Base-by-base conservation (phyloP, 1,140 invertebrate species). In the Orius laevigatus region DNA sequence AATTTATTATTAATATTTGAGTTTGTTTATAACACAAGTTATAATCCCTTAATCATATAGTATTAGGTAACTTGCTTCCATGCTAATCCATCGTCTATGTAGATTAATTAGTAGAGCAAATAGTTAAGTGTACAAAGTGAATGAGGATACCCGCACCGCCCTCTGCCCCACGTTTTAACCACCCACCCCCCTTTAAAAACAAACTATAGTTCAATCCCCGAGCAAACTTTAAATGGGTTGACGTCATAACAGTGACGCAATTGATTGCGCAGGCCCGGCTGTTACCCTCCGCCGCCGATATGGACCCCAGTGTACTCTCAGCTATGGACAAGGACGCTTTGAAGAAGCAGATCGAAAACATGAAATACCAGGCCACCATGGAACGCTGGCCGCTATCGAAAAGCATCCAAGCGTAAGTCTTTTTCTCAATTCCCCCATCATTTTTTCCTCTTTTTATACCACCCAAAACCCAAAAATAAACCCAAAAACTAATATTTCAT, bases 321-420 rank as follows among this genome's bases (percentile, higher is more conserved):
- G 78, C 75, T 75, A 93, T 93, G 87, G 88, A 93, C 73, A 89
- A 90, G 74, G 88, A 91, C 79, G 85, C 85, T 74, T 71, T 93
- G 69, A 87, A 87, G 72, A 91, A 91, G 74, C 88, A 93, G 75
- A 92, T 93, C 64, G 87, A 92, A 67, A 91, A 91, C 70, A 88
- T 93, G 85, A 88, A 89, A 71, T 90, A 89, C 69, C 88, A 92
- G 67, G 85, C 85, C 50, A 81, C 84, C 59, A 92, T 93, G 88
- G 87, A 92, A 71, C 81, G 87, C 66, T 91, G 87, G 87, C 85
- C 85, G 44, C 71, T 92, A 51, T 90, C 86, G 60, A 90, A 87
- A 72, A 87, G 84, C 65, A 91, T 93, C 64, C 79, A 84, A 61
- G 86, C 87, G 88, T 92, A 77, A 91, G 88, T 91, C 71, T 54